phyloP scores from a whole-genome alignment of 2,888 invertebrate species.

The Drosophila sordidula region DNA sequence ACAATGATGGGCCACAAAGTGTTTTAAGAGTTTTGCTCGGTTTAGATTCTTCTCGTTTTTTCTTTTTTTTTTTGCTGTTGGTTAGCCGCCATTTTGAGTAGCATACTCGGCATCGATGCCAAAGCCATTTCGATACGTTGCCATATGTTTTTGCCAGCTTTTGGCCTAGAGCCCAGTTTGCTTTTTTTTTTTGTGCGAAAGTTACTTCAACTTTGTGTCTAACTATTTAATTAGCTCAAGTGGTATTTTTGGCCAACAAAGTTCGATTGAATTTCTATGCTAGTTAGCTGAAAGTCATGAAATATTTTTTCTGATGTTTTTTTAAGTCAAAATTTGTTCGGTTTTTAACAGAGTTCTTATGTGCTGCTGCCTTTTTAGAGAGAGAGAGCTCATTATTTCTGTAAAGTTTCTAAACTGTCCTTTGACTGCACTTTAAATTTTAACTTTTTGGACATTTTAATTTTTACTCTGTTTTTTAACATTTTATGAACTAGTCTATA shows the following conservation, averaged over 20 bases:
- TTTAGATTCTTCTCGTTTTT: neutral
- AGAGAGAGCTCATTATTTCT: no score
- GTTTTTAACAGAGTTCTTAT: no score
- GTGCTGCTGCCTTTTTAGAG: no score
- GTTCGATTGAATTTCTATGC: neutral
- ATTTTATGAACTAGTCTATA: no score
- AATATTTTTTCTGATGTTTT: neutral
- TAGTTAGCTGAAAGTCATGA: no score
- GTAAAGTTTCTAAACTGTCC: no score
- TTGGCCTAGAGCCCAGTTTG: slow-evolving; percentile 25
- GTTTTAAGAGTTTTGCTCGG: slow-evolving; percentile 43
- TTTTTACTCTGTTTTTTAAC: no score
- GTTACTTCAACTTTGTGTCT: slow-evolving; percentile 19
- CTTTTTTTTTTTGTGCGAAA: neutral
- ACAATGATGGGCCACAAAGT: slow-evolving; percentile 67
- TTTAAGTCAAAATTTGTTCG: neutral
- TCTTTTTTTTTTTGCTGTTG: slow-evolving; percentile 4
- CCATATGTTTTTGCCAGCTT: slow-evolving; percentile 52
- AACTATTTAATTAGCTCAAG: slow-evolving; percentile 34
- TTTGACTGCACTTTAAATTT: no score
- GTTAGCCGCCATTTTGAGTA: slow-evolving; percentile 39
- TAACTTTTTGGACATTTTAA: no score
- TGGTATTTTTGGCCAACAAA: neutral
- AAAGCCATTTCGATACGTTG: slow-evolving; percentile 35
- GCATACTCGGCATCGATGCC: slow-evolving; percentile 47